Evolutionary conservation across 1,140 invertebrate genomes (phyloP), one percentile per base, ranked within the genome.

Genomic region (Leptinotarsa undecemlineata): DNA sequence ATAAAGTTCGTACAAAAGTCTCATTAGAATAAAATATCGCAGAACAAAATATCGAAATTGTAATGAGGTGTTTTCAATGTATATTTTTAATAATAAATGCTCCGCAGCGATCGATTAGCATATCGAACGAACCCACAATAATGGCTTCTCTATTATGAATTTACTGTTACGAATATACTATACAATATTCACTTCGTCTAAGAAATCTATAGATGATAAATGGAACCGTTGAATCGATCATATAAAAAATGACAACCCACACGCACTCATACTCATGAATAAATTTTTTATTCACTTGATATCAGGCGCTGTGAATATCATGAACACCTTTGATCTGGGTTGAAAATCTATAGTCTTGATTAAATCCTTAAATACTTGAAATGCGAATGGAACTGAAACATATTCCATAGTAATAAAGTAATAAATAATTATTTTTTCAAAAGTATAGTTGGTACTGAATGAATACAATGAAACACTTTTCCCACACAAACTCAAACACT

Each of bases 11-110:
- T 64, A 64, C 62, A 26, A 26, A 26, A 64, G 51, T 26, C 62
- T 64, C 62, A 64, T 64, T 64, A 64, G 19, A 64, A 64, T 64
- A 64, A 64, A 64, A 64, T 64, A 64, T 64, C 14, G 20, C 20
- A 64, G 62, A 15, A 64, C 20, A 64, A 57, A 13, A 17, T 57
- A 17, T 57, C n/a, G n/a, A 57, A 19, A 57, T 17, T 57, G 51
- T 57, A 57, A 57, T 57, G 51, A 57, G 51, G 15, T 57, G 15
- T 57, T 57, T 57, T 42, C n/a, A 57, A 57, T 57, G 51, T 57
- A 57, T 19, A 57, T 57, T 57, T 57, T 57, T 57, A 57, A n/a
- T 57, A 57, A 6, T 57, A 57, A 17, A 57, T 57, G 51, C 15
- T 57, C 17, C 51, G 51, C 51, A 57, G 15, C 51, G n/a, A 57